A percentile compares a stretch with the other conserved stretches of the same genome.
phyloP scores from a whole-genome alignment of 1,140 invertebrate species.

The Bombus picipes region DNA sequence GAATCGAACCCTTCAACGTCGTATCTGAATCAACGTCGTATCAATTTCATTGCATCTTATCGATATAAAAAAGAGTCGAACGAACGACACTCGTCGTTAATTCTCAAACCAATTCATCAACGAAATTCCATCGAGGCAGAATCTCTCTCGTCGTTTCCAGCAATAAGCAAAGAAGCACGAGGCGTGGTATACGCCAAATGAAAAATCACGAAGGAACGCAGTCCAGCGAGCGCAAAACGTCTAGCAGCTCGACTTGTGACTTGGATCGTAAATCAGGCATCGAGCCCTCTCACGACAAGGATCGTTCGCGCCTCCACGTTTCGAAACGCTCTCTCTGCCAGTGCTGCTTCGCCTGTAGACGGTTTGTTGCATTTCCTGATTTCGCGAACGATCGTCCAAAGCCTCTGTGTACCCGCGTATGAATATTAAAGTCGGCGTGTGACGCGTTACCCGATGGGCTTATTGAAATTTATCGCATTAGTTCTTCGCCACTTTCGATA shows the following conservation, averaged over 20 bases:
- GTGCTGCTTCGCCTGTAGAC: background rate
- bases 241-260: background rate
- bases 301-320: background rate
- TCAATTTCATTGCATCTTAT: background rate
- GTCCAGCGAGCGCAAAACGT: background rate
- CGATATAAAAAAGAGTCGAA: background rate
- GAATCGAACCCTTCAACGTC: background rate
- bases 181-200: no score
- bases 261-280: constrained; percentile 28
- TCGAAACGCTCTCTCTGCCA: background rate
- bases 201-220: background rate
- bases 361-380: constrained; percentile 29
- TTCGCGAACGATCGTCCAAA: background rate
- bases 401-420: constrained; percentile 43
- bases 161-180: background rate
- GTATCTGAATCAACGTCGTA: background rate
- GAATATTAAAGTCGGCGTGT: constrained; percentile 66
- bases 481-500: constrained; percentile 65
- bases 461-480: constrained; percentile 72
- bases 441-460: constrained; percentile 51
- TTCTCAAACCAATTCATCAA: background rate
- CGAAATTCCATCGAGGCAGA: background rate
- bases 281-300: background rate
- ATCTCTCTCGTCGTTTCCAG: background rate
- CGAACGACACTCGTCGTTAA: background rate